Evolutionary conservation across 2,888 invertebrate species (phyloP), one percentile per base, ranked within the genome.

Genomic region (Latrodectus elegans): DNA sequence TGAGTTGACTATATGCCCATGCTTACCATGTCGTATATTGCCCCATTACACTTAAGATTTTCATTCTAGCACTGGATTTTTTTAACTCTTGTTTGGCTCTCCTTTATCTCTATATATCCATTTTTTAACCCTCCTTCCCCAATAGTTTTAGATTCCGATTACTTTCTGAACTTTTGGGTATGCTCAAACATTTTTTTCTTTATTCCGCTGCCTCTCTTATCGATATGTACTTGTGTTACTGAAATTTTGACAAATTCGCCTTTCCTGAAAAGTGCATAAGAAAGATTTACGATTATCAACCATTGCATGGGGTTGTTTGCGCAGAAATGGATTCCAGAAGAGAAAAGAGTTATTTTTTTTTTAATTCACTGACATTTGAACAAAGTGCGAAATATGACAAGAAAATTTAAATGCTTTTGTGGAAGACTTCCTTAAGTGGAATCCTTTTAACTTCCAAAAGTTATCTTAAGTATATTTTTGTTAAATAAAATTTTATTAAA

Each of bases 11-110:
- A 77, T 77, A 81, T 71, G 72, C 76, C 86, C 81, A 26, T 72
- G 86, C 81, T 87, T 72, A 82, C 86, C 81, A 75, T 80, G 80
- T 76, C 80, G 68, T 86, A 81, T 87, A 87, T 82, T 87, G 86
- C 86, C 71, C 86, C 86, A 87, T 87, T 87, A 87, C 86, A 81
- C 81, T 82, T 87, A 81, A 77, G 76, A 77, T 87, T 82, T 86
- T 80, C 80, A 64, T 75, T 80, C 75, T 75, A 52, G 73, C 38
- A 71, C 75, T 86, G 71, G 26, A 65, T 64, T 65, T 52, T 80
- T 38, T 78, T 77, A 22, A 68, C 26, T 75, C 10, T 75, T 17
- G 17, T 12, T 65, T 67, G 60, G 60, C 60, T 73, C 53, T 38
- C 38, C 76, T 77, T 72, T 60, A 70, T 72, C 72, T 78, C 72